These are phyloP conservation scores for Tachypleus tridentatus DNA, from an alignment of 1,140 invertebrate genomes.

Conservation along the genomic window DNA sequence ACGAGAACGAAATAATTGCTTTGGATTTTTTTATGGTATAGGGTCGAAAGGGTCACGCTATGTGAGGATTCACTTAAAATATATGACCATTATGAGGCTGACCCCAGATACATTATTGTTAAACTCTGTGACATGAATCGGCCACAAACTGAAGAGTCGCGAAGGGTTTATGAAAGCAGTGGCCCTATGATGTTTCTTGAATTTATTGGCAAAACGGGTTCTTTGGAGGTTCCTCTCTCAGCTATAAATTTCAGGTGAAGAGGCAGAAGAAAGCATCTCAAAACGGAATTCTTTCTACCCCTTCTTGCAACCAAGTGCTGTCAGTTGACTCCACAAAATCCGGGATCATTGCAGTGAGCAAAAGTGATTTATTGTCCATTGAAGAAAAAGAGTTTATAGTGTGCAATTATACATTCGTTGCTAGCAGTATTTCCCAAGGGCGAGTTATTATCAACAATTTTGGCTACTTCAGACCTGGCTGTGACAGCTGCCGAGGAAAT, in stretches of 20 bases:
- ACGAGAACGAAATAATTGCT: conserved; percentile 19
- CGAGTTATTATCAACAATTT: not conserved
- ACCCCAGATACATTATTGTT: conserved; percentile 23
- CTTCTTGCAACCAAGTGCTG: no score
- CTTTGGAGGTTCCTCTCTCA: conserved; percentile 24
- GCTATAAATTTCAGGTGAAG: conserved; percentile 23
- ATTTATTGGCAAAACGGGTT: conserved; percentile 20
- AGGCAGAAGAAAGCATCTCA: no score
- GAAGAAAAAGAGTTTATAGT: conserved; percentile 5
- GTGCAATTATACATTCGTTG: conserved; percentile 24
- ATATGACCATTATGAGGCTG: conserved; percentile 22
- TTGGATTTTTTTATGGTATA: conserved; percentile 23
- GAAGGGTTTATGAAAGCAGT: conserved; percentile 19
- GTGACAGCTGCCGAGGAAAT: no score
- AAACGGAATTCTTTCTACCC: no score
- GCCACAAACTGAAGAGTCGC: conserved; percentile 13
- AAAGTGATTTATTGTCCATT: no score
- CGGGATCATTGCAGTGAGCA: no score
- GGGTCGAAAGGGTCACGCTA: conserved; percentile 22
- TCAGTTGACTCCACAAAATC: no score
- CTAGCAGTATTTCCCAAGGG: conserved; percentile 18
- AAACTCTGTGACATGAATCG: conserved; percentile 25
- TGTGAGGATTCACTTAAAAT: conserved; percentile 24
- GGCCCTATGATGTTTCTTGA: conserved; percentile 21
- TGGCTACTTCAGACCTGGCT: no score